Evolutionary conservation across 1,140 invertebrate genomes (phyloP).

Genomic region (Heterodera schachtii): DNA sequence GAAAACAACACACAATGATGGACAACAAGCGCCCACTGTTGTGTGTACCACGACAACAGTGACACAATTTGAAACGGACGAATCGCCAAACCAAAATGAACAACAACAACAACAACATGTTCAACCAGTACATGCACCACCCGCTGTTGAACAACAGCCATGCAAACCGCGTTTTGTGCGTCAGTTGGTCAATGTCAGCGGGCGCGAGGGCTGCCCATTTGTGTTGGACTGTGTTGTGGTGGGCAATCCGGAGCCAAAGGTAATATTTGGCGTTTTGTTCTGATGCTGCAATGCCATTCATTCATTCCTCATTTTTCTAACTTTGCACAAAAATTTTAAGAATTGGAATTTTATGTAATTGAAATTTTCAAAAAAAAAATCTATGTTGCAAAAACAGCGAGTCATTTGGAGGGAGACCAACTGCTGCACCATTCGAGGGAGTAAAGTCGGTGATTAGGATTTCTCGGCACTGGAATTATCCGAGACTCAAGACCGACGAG

Average conservation of each 20-base stretch:
- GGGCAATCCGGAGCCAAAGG: conserved; percentile 67
- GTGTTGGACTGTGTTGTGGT: conserved; percentile 68
- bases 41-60: conserved; percentile 18
- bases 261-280: too few relatives aligned
- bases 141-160: background rate
- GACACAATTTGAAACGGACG: background rate
- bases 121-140: background rate
- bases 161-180: conserved; percentile 58
- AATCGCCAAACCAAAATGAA: background rate
- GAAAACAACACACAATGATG: background rate
- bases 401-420: background rate
- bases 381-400: background rate
- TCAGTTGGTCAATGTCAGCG: conserved; percentile 55
- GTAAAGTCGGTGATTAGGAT: too few relatives aligned
- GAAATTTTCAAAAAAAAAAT: too few relatives aligned
- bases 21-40: background rate
- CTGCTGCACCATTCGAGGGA: too few relatives aligned
- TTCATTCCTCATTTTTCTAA: too few relatives aligned
- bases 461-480: too few relatives aligned
- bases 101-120: background rate
- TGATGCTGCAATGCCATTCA: too few relatives aligned
- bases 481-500: too few relatives aligned
- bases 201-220: conserved; percentile 65
- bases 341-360: too few relatives aligned
- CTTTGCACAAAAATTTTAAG: too few relatives aligned